Conservation (phyloP, 2,113 vertebrate genomes). For the Oncorhynchus keta region DNA sequence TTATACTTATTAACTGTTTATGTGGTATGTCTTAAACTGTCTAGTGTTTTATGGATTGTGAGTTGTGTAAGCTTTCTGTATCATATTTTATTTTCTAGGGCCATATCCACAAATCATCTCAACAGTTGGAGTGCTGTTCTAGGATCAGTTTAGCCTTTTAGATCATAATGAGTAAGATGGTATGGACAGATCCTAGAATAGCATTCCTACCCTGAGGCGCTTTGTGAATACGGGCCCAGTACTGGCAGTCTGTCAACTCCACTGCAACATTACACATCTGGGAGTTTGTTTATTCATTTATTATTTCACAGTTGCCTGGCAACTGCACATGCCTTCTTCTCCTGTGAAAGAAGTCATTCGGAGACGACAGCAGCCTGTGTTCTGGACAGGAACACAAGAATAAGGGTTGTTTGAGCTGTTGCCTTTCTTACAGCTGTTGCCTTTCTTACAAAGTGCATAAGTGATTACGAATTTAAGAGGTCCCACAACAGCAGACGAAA, state of each 20-base stretch:
- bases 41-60: constrained; percentile 1
- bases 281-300: constrained; percentile 33
- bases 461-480: too few species aligned
- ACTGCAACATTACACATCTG: constrained; percentile 37
- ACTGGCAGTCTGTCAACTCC: constrained; percentile 7
- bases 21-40: constrained; percentile 7
- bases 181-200: too few species aligned
- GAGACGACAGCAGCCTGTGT: background rate
- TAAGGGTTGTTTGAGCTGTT: background rate
- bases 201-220: too few species aligned
- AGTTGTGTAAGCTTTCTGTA: too few species aligned
- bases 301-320: constrained; percentile 46
- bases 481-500: background rate
- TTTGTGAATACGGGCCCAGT: constrained; percentile 10
- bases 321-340: constrained; percentile 25
- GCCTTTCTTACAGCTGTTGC: background rate
- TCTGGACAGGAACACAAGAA: constrained; percentile 10
- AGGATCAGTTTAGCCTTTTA: too few species aligned
- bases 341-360: constrained; percentile 16
- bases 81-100: too few species aligned
- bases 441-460: too few species aligned
- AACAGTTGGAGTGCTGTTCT: too few species aligned
- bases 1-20: too few species aligned
- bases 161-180: too few species aligned
- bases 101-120: too few species aligned